Evolutionary conservation across 1,140 invertebrate species (phyloP).

Genomic region (Pseudomyrmex flavicornis): DNA sequence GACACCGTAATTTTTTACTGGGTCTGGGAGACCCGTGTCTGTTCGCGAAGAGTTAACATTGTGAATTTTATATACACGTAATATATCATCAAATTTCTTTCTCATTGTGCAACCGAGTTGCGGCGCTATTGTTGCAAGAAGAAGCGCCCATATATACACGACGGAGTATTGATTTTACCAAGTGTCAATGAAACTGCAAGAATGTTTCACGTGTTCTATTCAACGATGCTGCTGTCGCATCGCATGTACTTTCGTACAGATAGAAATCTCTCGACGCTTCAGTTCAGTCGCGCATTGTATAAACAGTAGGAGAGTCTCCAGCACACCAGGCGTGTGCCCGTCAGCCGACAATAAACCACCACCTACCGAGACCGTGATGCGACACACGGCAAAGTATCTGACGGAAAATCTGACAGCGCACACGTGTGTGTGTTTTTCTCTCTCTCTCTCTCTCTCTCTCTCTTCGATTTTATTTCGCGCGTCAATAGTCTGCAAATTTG

Average conservation of each 20-base stretch:
- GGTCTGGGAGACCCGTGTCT: too few relatives aligned
- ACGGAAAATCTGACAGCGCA: constrained; percentile 34
- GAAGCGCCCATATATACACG: neutral
- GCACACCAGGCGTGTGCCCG: neutral
- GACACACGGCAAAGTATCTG: constrained; percentile 15
- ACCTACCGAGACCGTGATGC: constrained; percentile 25
- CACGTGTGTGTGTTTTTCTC: constrained; percentile 20
- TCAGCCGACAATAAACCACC: constrained; percentile 39
- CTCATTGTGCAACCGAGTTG: neutral
- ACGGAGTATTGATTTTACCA: constrained; percentile 45
- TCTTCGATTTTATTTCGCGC: constrained; percentile 9
- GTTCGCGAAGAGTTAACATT: too few relatives aligned
- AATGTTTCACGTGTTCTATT: constrained; percentile 25
- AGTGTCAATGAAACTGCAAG: constrained; percentile 48
- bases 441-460: neutral
- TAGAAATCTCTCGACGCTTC: constrained; percentile 54
- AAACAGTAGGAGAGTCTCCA: constrained; percentile 19
- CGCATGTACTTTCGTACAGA: constrained; percentile 23
- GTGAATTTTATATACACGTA: neutral
- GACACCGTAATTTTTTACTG: too few relatives aligned
- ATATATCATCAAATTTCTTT: neutral
- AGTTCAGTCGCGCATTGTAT: constrained; percentile 16
- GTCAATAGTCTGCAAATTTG: constrained; percentile 39
- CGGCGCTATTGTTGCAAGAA: neutral
- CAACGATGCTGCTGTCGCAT: constrained; percentile 15